These are phyloP conservation scores for Eulemur rufifrons DNA, from an alignment of 2,113 vertebrate species.

Conservation along the genomic window DNA sequence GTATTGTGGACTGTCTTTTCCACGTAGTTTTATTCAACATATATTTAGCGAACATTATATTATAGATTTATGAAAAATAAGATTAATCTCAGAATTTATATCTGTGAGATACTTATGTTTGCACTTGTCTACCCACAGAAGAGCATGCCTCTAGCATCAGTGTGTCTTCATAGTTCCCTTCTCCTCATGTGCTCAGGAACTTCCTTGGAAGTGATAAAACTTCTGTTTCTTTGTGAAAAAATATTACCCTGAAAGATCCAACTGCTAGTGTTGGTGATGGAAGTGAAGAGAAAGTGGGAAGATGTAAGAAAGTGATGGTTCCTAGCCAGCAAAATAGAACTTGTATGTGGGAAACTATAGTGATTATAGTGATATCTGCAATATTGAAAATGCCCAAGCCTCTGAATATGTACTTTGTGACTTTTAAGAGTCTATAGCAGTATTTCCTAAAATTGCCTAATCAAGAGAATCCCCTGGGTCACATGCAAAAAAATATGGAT, in stretches of 20 bases:
- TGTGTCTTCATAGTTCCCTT: neutral
- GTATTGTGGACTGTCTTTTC: neutral
- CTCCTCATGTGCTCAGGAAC: neutral
- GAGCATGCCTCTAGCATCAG: neutral
- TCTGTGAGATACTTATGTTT: neutral
- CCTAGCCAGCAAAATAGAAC: neutral
- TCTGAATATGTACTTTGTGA: neutral
- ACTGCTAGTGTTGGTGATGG: neutral
- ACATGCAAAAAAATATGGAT: neutral
- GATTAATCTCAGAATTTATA: neutral
- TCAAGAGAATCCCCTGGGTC: neutral
- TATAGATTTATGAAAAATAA: slow-evolving; percentile 3
- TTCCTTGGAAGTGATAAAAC: neutral
- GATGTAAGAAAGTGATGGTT: neutral
- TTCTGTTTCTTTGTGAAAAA: neutral
- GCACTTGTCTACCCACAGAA: neutral
- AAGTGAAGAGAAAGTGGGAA: neutral
- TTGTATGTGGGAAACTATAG: neutral
- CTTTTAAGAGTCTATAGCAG: neutral
- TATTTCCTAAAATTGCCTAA: slow-evolving; percentile 32
- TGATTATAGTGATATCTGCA: neutral
- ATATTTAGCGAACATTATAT: neutral
- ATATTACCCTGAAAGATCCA: neutral
- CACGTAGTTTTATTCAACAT: slow-evolving; percentile 1
- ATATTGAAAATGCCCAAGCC: neutral